Evolutionary conservation across 2,888 invertebrate genomes (phyloP).

Genomic region (Cosmia pyralina): DNA sequence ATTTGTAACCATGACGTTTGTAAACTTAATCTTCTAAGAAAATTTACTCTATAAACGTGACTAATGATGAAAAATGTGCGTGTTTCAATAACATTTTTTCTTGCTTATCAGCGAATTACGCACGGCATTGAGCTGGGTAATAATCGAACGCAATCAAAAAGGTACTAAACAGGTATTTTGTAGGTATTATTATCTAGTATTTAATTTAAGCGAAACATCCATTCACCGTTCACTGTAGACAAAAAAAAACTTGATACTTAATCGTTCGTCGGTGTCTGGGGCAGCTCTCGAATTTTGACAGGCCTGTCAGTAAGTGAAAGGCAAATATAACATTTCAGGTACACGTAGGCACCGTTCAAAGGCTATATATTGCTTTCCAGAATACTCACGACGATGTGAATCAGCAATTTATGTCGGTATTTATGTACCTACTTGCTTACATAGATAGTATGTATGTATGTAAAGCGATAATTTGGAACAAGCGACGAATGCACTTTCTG

Average conservation of each 20-base stretch:
- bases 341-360: constrained; percentile 42
- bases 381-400: constrained; percentile 15
- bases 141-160: constrained; percentile 26
- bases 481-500: constrained; percentile 39
- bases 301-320: constrained; percentile 52
- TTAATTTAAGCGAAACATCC: constrained; percentile 9
- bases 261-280: constrained; percentile 13
- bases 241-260: constrained; percentile 44
- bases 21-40: constrained; percentile 20
- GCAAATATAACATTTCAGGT: constrained; percentile 43
- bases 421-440: background rate
- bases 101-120: constrained; percentile 52
- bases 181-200: background rate
- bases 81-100: constrained; percentile 49
- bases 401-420: constrained; percentile 11
- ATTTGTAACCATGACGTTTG: background rate
- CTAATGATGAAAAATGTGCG: constrained; percentile 43
- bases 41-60: constrained; percentile 20
- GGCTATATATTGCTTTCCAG: constrained; percentile 25
- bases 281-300: constrained; percentile 56
- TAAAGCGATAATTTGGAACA: constrained; percentile 25
- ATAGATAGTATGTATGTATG: background rate
- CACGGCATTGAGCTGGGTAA: constrained; percentile 47
- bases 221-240: constrained; percentile 34
- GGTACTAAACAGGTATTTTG: background rate